Conservation (phyloP, 2,797 vertebrate species). For the Sebastolobus altivelis region DNA sequence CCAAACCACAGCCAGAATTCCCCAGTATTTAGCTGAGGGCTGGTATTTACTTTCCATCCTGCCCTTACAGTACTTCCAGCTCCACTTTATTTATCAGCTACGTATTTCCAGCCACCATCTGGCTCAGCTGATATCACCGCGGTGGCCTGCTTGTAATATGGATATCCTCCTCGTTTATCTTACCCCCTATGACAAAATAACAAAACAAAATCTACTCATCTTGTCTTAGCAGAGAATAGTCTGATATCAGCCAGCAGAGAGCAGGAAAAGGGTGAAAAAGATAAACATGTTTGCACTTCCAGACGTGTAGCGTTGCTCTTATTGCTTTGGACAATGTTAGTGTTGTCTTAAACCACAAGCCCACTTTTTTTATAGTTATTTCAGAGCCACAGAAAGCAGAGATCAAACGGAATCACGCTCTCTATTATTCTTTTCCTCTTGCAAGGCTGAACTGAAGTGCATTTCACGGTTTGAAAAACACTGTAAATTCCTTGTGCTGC, state of each 20-base stretch:
- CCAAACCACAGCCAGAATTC: slow-evolving; percentile 37
- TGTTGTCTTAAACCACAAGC: slow-evolving; percentile 52
- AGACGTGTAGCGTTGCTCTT: slow-evolving; percentile 26
- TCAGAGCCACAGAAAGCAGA: slow-evolving; percentile 45
- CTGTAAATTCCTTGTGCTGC: slow-evolving; percentile 61
- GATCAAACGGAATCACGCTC: slow-evolving; percentile 63
- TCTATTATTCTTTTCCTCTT: slow-evolving; percentile 70
- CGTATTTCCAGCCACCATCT: slow-evolving; percentile 75
- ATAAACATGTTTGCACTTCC: slow-evolving; percentile 61
- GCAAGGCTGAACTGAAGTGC: slow-evolving; percentile 55
- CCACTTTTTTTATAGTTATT: slow-evolving; percentile 36
- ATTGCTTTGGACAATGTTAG: slow-evolving; percentile 44
- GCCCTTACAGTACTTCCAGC: slow-evolving; percentile 48
- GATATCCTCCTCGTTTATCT: slow-evolving; percentile 63
- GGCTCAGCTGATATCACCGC: slow-evolving; percentile 72
- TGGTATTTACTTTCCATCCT: slow-evolving; percentile 40
- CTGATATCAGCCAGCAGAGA: slow-evolving; percentile 42
- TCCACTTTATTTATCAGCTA: slow-evolving; percentile 72
- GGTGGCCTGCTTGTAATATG: slow-evolving; percentile 28
- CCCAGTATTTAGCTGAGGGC: slow-evolving; percentile 30
- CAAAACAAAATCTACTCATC: slow-evolving; percentile 61
- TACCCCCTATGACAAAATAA: slow-evolving; percentile 42
- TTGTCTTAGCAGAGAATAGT: slow-evolving; percentile 54
- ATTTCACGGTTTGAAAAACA: slow-evolving; percentile 75
- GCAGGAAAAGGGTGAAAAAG: slow-evolving; percentile 56